A percentile compares a stretch with the other conserved stretches of the same genome.
phyloP scores from a whole-genome alignment of 1,140 invertebrate genomes.

The Drosophila lowei region DNA sequence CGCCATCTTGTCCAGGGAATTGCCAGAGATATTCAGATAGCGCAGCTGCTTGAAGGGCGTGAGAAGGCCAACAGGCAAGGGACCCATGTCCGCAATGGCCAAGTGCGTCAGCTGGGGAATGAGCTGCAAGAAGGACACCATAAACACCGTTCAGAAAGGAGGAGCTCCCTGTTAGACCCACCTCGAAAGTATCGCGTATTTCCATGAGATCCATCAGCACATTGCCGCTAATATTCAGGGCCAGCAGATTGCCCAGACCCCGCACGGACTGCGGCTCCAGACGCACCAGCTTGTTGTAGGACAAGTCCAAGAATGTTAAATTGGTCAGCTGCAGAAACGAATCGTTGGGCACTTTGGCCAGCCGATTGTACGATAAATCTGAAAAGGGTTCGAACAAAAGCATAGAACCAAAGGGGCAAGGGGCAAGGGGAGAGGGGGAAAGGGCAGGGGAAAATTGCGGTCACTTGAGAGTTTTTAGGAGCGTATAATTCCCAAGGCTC shows the following conservation, averaged over 20 bases:
- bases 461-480: conserved; percentile 24
- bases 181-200: conserved; percentile 83
- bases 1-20: conserved; percentile 83
- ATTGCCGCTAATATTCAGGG: conserved; percentile 88
- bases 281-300: conserved; percentile 88
- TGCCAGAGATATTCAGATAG: conserved; percentile 85
- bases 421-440: too few relatives aligned
- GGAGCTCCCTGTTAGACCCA: conserved; percentile 38
- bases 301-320: conserved; percentile 87
- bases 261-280: conserved; percentile 87
- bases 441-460: conserved; percentile 14
- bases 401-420: too few relatives aligned
- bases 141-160: neutral
- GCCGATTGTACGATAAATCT: conserved; percentile 87
- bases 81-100: conserved; percentile 85
- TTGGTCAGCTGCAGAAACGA: conserved; percentile 88
- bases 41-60: conserved; percentile 84
- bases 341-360: conserved; percentile 88
- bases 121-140: conserved; percentile 71
- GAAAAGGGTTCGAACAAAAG: conserved; percentile 10
- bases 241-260: conserved; percentile 75
- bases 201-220: conserved; percentile 76
- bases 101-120: conserved; percentile 84
- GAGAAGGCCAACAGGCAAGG: conserved; percentile 84
- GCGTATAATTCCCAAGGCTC: conserved; percentile 46